phyloP scores from a whole-genome alignment of 2,113 vertebrate species.

The Typhlomys cinereus region DNA sequence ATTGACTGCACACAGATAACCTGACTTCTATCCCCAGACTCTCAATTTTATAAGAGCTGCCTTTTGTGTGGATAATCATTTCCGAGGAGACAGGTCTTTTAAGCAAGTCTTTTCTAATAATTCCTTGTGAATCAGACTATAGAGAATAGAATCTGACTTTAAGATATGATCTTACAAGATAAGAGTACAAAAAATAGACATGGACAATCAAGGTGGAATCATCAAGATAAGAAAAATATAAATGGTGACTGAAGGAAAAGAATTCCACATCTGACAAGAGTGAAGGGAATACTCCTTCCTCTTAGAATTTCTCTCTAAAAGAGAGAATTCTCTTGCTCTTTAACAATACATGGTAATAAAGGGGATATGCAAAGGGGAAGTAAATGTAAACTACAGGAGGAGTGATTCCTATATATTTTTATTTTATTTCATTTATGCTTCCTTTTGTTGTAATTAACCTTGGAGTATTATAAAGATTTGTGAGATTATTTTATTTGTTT shows the following conservation, averaged over 20 bases:
- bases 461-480: not conserved
- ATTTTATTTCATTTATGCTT: not conserved
- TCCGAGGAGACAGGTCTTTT: constrained; percentile 67
- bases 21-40: constrained; percentile 63
- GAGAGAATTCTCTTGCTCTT: not conserved
- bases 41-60: constrained; percentile 67
- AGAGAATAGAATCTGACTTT: constrained; percentile 71
- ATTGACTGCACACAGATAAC: constrained; percentile 58
- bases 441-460: constrained; percentile 1
- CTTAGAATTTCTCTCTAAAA: constrained; percentile 32
- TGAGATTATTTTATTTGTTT: no score
- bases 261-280: not conserved
- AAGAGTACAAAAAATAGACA: constrained; percentile 67
- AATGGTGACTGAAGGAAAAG: constrained; percentile 12
- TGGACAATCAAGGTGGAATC: constrained; percentile 44
- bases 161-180: constrained; percentile 70
- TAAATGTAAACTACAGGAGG: not conserved
- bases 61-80: constrained; percentile 67
- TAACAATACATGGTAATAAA: not conserved
- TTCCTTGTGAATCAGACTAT: constrained; percentile 71
- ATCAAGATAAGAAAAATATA: constrained; percentile 60
- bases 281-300: not conserved
- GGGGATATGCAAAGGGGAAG: not conserved
- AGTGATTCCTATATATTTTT: not conserved
- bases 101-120: constrained; percentile 65